A percentile compares a stretch with the other conserved stretches of the same genome.
These are phyloP conservation scores for Heterotis niloticus DNA, from an alignment of 2,113 vertebrate species.

Conservation along the genomic window DNA sequence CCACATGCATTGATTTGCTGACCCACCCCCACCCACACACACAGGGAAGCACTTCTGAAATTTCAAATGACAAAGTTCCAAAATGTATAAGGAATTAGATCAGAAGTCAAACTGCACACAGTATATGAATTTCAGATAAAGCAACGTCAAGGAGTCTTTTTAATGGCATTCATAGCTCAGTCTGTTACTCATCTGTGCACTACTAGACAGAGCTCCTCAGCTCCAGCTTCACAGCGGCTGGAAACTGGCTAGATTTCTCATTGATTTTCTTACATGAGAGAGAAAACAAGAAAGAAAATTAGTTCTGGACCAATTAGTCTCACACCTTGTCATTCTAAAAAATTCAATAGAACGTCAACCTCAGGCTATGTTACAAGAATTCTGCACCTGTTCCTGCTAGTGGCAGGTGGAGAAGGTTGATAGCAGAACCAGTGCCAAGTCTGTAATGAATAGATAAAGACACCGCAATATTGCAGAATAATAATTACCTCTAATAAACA, in stretches of 20 bases:
- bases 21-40: no score
- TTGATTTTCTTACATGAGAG: slow-evolving; percentile 8
- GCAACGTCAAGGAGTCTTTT: no score
- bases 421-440: neutral
- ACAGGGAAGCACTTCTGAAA: no score
- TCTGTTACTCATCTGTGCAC: no score
- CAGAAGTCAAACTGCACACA: no score
- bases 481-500: slow-evolving; percentile 15
- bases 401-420: neutral
- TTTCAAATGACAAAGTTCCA: no score
- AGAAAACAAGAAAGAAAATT: neutral
- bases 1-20: no score
- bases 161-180: no score
- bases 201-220: neutral
- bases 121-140: no score
- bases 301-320: slow-evolving; percentile 1
- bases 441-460: slow-evolving; percentile 1
- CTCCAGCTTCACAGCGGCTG: neutral
- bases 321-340: slow-evolving; percentile 5
- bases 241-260: neutral
- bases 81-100: no score
- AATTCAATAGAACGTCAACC: neutral
- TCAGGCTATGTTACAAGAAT: no score
- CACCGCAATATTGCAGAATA: neutral
- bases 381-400: neutral